Base-by-base conservation (phyloP, 2,113 vertebrate genomes). In the Carassius auratus region DNA sequence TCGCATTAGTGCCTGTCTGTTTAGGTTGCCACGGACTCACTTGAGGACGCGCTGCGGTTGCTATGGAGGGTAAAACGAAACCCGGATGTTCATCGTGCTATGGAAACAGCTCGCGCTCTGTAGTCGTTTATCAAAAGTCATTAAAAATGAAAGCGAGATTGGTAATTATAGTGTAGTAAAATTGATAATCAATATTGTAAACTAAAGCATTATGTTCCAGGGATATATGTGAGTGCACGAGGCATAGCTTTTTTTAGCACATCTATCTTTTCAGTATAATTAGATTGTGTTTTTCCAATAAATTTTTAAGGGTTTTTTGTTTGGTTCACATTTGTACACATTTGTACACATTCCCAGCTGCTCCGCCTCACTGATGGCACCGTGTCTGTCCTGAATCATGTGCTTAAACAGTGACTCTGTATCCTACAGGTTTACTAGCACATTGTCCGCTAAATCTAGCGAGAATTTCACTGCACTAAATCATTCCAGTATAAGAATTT, bases 401-500 rank as follows among this genome's bases (percentile, higher is more conserved):
- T 19, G 38, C 55, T 76, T 84, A 42, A 74, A 89, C 92, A 89
- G 91, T 90, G 90, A 89, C 85, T 86, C 85, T 90, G 88, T 89
- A 83, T 89, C 88, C 90, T 87, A 86, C 87, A 91, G 89, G 83
- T 89, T 69, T 86, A 89, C 88, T 81, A 74, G 89, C 23, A 85
- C 86, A 81, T 89, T 87, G 88, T 88, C 90, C 91, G 86, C 87
- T 88, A 86, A 90, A 89, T 89, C 90, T 89, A 86, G 90, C 91
- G 90, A 90, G 89, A 91, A 83, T 78, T 87, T 76, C 85, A 66
- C 64, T 71, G 90, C 89, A 90, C 91, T 93, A 92, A 93, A 93
- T 95, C 93, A 93, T 90, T 92, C 91, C 92, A 94, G 90, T 93
- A 94, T 93, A 92, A 88, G 86, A 88, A 91, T 87, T 87, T 92